Conservation (phyloP, 2,113 vertebrate species). For the Sturnira hondurensis region DNA sequence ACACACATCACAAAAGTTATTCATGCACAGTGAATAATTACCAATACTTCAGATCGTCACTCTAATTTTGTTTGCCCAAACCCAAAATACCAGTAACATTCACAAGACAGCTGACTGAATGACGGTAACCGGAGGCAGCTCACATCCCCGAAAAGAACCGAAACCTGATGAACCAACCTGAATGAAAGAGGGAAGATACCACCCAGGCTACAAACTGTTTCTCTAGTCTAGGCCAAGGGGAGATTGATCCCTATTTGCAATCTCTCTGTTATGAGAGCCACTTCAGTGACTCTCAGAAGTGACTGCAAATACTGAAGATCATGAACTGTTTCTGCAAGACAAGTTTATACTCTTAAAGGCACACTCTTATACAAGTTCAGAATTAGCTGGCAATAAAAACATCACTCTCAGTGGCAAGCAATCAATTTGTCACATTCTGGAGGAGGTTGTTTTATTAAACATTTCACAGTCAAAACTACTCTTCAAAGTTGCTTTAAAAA, state of each 20-base stretch:
- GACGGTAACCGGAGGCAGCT: neutral
- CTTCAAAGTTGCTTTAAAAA: neutral
- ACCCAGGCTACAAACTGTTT: neutral
- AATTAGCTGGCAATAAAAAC: neutral
- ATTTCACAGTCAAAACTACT: neutral
- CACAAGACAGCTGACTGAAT: neutral
- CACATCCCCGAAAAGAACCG: neutral
- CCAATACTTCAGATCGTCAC: neutral
- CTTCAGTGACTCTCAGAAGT: neutral
- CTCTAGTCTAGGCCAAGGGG: neutral
- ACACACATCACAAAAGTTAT: neutral
- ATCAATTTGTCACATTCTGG: neutral
- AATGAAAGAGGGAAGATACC: neutral
- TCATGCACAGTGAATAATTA: neutral
- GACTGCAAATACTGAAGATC: neutral
- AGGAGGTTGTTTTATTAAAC: neutral
- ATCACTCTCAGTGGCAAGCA: neutral
- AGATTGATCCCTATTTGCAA: neutral
- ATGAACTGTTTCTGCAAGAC: neutral
- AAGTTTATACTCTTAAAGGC: neutral
- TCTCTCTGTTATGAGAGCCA: neutral
- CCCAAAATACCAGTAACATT: neutral
- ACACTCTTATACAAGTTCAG: neutral
- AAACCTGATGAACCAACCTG: neutral
- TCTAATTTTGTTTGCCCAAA: constrained; percentile 5